A percentile compares a stretch with the other conserved stretches of the same genome.
Conservation (phyloP, 2,113 vertebrate species). For the Dolichotis patagonum region DNA sequence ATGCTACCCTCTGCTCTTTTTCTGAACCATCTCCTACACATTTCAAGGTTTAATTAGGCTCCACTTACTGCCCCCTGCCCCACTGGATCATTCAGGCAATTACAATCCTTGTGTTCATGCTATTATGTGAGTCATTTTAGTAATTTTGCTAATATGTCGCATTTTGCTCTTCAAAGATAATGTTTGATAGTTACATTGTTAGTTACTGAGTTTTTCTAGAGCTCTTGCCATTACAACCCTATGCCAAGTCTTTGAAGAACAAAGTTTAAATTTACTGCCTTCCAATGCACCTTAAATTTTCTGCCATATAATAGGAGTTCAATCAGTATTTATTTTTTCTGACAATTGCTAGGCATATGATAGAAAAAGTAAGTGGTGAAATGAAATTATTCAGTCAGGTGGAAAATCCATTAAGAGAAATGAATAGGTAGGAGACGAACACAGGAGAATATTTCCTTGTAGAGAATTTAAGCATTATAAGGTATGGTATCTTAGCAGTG, state of each 20-base stretch:
- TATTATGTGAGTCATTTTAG: not conserved
- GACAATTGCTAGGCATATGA: not conserved
- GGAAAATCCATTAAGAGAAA: not conserved
- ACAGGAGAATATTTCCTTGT: slow-evolving; percentile 12
- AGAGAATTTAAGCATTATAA: slow-evolving; percentile 20
- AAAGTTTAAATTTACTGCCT: slow-evolving; percentile 4
- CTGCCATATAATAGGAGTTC: not conserved
- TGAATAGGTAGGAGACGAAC: not conserved
- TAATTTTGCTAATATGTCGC: not conserved
- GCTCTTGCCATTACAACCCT: not conserved
- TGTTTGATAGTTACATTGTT: not conserved
- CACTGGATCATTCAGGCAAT: not conserved
- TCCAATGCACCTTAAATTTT: not conserved
- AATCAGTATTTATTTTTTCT: not conserved
- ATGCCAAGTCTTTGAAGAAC: not conserved
- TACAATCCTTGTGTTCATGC: not conserved
- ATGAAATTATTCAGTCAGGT: not conserved
- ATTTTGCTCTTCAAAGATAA: not conserved
- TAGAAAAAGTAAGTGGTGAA: slow-evolving; percentile 12
- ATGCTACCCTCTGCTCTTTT: not conserved
- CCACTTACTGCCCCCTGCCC: not conserved
- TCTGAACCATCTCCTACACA: not conserved
- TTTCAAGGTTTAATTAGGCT: not conserved
- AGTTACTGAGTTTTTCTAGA: not conserved
- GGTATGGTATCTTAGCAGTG: slow-evolving; percentile 31